Evolutionary conservation across 2,888 invertebrate species (phyloP), one percentile per base, ranked within the genome.

Genomic region (Sympetrum striolatum): DNA sequence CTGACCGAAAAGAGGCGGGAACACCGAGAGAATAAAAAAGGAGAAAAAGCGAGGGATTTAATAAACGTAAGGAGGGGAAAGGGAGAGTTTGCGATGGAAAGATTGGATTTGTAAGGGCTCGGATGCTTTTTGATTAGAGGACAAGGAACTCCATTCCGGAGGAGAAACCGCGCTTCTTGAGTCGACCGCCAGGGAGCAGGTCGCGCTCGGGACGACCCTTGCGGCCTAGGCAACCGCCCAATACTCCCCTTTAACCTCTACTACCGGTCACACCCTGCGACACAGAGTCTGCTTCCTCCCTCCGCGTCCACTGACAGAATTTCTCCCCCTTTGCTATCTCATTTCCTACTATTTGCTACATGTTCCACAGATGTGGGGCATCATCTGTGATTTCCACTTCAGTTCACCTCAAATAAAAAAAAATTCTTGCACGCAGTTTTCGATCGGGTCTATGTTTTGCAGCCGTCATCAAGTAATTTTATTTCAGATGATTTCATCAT

Each of bases 101-200:
- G 58, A 82, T 82, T 82, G 82, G 82, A 82, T 82, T 82, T 82
- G 35, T 58, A 82, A 35, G 8, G 35, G 53, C 82, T 82, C 35
- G 58, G 82, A 82, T 82, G 82, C 58, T 48, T 82, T 53, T 82
- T 82, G 53, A 58, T 82, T 82, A 82, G 53, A 31, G 58, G 82
- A 82, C 81, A 53, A 81, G 58, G 53, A 73, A 25, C 73, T 12
- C 73, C 73, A 73, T 73, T 31, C 31, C 73, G 73, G n/a, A 73
- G 25, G 18, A 25, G 73, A 73, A 73, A 73, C 73, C 73, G 31
- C 73, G 73, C 31, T 73, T 73, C 73, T 73, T 73, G 31, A 73
- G 64, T 64, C 64, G 64, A 64, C 64, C 64, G 64, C 64, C 64
- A 64, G 64, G 64, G 64, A 37, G 80, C 31, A 80, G 80, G 80